Conservation (phyloP, 2,888 invertebrate genomes). For the Globia sparganii region DNA sequence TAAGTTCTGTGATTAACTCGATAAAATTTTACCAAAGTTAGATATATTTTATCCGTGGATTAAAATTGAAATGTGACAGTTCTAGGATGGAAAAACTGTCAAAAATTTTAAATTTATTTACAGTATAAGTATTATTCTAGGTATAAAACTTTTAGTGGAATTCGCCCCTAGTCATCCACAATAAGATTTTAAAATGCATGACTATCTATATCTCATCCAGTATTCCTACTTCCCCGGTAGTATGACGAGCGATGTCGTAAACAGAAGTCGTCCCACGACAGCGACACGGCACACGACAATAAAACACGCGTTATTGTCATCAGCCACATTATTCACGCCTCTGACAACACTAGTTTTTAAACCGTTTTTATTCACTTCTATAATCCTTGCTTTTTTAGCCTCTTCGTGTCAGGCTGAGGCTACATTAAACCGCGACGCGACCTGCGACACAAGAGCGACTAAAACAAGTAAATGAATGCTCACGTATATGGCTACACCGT, state of each 20-base stretch:
- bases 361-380: conserved; percentile 29
- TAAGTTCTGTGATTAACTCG: background rate
- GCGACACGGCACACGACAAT: conserved; percentile 60
- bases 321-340: conserved; percentile 59
- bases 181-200: background rate
- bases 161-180: background rate
- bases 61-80: too few species aligned
- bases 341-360: conserved; percentile 36
- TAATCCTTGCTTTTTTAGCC: background rate
- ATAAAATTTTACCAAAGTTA: background rate
- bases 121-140: too few species aligned
- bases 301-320: conserved; percentile 83
- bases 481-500: too few species aligned
- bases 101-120: too few species aligned
- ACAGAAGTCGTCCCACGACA: conserved; percentile 75
- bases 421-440: too few species aligned
- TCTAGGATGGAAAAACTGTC: too few species aligned
- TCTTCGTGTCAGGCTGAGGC: background rate
- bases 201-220: conserved; percentile 66
- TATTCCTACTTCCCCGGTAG: conserved; percentile 23
- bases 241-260: conserved; percentile 76
- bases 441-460: too few species aligned
- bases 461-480: too few species aligned
- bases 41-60: too few species aligned
- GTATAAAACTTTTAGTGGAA: too few species aligned